Conservation (phyloP, 2,797 vertebrate species). For the Crypturellus tataupa region DNA sequence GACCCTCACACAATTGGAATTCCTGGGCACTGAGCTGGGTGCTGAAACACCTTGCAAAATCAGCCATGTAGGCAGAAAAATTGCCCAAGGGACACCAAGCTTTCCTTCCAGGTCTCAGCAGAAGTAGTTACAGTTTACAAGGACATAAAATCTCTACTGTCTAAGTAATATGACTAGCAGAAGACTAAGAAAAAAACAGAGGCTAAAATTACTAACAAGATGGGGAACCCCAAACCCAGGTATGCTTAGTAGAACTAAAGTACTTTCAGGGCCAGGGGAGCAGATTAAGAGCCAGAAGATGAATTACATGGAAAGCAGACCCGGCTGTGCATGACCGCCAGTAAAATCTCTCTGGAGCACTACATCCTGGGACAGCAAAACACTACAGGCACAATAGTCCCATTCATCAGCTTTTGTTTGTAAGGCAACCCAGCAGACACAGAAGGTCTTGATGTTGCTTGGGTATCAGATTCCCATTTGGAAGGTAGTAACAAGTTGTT, state of each 20-base stretch:
- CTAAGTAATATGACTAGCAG: not conserved
- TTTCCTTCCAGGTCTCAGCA: not conserved
- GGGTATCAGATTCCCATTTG: not conserved
- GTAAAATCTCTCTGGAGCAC: not conserved
- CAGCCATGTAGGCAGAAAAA: not conserved
- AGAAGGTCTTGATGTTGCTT: not conserved
- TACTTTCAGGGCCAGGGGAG: not conserved
- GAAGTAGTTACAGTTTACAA: not conserved
- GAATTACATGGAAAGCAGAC: not conserved
- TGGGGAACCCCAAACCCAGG: not conserved
- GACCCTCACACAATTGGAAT: not conserved
- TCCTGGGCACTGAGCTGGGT: not conserved
- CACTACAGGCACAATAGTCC: not conserved
- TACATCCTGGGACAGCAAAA: not conserved
- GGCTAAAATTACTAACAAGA: not conserved
- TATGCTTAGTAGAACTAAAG: not conserved
- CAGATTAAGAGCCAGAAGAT: not conserved
- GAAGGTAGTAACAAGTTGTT: not conserved
- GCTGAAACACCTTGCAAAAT: conserved; percentile 5
- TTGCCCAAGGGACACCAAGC: not conserved
- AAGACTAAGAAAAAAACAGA: not conserved
- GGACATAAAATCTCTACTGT: not conserved
- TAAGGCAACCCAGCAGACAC: not conserved
- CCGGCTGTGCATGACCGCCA: not conserved
- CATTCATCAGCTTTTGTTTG: not conserved